Percentiles rank a stretch among this genome's conserved stretches.
These are phyloP conservation scores for Sebastes jordani DNA, from an alignment of 2,797 vertebrate species.

Conservation along the genomic window DNA sequence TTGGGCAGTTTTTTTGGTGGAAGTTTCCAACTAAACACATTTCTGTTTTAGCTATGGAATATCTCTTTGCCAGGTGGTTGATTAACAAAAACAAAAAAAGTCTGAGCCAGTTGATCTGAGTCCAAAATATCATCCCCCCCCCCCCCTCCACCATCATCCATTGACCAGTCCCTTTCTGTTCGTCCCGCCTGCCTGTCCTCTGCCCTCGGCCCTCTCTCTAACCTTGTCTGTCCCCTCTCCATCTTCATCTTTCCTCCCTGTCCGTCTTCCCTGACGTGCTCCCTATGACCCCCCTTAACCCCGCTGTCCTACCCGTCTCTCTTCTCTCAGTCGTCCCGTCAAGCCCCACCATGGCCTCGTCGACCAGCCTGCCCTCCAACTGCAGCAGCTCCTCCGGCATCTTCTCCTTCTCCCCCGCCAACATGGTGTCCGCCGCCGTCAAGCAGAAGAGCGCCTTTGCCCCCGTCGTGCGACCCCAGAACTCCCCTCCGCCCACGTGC, in stretches of 20 bases:
- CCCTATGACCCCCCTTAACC: constrained; percentile 71
- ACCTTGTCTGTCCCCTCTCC: constrained; percentile 64
- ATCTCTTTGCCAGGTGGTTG: constrained; percentile 33
- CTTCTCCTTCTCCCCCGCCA: constrained; percentile 99
- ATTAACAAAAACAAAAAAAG: constrained; percentile 20
- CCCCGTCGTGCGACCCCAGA: constrained; percentile 97
- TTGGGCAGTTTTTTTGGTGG: constrained; percentile 33
- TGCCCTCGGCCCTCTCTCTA: constrained; percentile 77
- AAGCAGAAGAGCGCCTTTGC: constrained; percentile 99
- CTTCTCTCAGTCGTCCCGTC: constrained; percentile 92
- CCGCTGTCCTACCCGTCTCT: constrained; percentile 43
- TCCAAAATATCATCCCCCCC: constrained; percentile 68
- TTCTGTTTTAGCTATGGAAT: constrained; percentile 51
- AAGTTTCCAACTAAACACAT: constrained; percentile 47
- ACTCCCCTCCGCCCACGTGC: constrained; percentile 97
- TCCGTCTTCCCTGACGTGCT: constrained; percentile 82
- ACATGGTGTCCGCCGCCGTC: constrained; percentile 98
- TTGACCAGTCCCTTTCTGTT: constrained; percentile 82
- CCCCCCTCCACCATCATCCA: constrained; percentile 75
- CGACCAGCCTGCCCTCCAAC: constrained; percentile 98
- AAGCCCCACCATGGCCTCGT: constrained; percentile 98
- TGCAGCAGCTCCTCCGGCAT: constrained; percentile 99
- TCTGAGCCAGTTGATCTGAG: constrained; percentile 67
- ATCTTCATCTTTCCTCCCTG: constrained; percentile 66
- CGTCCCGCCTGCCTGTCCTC: constrained; percentile 75